Evolutionary conservation across 1,140 invertebrate genomes (phyloP), one percentile per base, ranked within the genome.

Genomic region (Palaemon carinicauda): DNA sequence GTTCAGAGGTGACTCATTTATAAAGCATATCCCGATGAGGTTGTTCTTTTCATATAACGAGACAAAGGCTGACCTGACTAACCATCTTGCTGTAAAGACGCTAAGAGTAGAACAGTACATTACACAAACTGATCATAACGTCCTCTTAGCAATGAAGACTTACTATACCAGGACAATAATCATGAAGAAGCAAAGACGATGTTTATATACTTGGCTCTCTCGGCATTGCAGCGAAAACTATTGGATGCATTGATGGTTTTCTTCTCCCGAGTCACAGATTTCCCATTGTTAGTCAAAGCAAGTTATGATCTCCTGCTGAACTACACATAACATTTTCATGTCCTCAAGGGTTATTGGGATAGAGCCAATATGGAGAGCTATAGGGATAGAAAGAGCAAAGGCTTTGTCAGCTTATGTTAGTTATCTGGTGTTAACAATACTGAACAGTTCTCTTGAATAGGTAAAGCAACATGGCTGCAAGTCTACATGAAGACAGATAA

Each of bases 31-130:
- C 17, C 15, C 51, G 17, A 79, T 88, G 82, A 87, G 74, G 4
- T 10, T 82, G 19, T 86, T 88, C 56, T 52, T 88, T 29, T 88
- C 56, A 1, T 82, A 87, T 87, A 74, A 88, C 71, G 60, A 88
- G 41, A 88, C 77, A 33, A 88, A 88, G 53, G 87, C 29, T n/a
- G 82, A 81, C 5, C 52, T 81, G n/a, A 81, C 56, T 17, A 24
- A 41, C 5, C 69, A 88, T 54, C 54, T 88, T 31, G 71, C 87
- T 77, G 27, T 5, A 69, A 87, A 87, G 33, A 86, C 29, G 21
- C 51, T 83, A 10, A 21, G 21, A 24, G 54, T 79, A 85, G 5
- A 80, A 85, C n/a, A n/a, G n/a, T n/a, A n/a, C n/a, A n/a, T n/a
- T n/a, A n/a, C n/a, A n/a, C n/a, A n/a, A n/a, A n/a, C n/a, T n/a